Conservation (phyloP, 2,888 invertebrate species). For the Apotomis turbidana region DNA sequence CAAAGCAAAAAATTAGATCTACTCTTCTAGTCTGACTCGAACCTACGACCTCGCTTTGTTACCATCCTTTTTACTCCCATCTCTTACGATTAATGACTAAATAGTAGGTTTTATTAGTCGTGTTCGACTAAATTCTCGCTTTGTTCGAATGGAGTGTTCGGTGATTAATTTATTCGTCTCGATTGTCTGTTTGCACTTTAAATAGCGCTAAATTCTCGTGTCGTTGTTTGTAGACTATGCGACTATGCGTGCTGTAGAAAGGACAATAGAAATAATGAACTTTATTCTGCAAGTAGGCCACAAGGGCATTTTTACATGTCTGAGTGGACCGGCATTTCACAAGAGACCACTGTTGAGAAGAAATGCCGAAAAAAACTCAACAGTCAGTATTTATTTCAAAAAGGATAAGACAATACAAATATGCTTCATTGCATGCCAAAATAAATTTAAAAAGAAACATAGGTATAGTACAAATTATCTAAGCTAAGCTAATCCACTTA, state of each 20-base stretch:
- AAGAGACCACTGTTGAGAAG: too few relatives aligned
- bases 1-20: neutral
- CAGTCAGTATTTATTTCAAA: too few relatives aligned
- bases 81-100: conserved; percentile 31
- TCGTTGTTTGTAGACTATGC: conserved; percentile 8
- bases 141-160: conserved; percentile 20
- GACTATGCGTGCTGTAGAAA: conserved; percentile 13
- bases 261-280: neutral
- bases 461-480: too few relatives aligned
- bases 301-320: too few relatives aligned
- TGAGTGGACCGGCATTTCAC: too few relatives aligned
- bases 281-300: too few relatives aligned
- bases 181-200: conserved; percentile 24
- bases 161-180: conserved; percentile 33
- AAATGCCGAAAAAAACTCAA: too few relatives aligned
- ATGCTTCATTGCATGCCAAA: too few relatives aligned
- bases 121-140: conserved; percentile 28
- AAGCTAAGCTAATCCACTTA: too few relatives aligned
- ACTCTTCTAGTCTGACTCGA: neutral
- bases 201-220: conserved; percentile 36
- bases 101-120: conserved; percentile 22
- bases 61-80: neutral
- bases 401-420: too few relatives aligned
- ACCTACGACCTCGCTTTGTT: conserved; percentile 10
- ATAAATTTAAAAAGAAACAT: too few relatives aligned